A percentile compares a stretch with the other conserved stretches of the same genome.
Conservation (phyloP, 2,113 vertebrate genomes). For the Etheostoma cragini region DNA sequence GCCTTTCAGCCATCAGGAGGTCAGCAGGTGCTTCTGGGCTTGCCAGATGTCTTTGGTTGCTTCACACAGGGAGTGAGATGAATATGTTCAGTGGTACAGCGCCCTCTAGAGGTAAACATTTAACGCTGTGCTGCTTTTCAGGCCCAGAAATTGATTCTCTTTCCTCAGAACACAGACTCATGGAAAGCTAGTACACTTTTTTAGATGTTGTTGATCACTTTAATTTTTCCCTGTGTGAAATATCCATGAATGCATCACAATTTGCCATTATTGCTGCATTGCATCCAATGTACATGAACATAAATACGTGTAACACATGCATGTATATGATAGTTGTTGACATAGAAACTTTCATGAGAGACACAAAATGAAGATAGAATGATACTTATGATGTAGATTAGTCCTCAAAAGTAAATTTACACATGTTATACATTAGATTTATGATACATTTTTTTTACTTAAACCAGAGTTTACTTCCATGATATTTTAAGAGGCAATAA, state of each 20-base stretch:
- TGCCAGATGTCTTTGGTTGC: constrained; percentile 54
- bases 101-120: constrained; percentile 61
- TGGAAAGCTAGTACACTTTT: background rate
- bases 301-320: too few relatives aligned
- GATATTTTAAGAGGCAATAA: background rate
- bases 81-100: constrained; percentile 43
- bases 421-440: background rate
- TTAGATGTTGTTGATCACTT: background rate
- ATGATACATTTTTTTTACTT: background rate
- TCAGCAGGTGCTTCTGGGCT: constrained; percentile 71
- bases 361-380: background rate
- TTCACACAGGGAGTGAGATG: background rate
- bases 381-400: background rate
- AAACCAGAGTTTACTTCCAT: background rate
- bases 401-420: background rate
- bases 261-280: background rate
- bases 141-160: background rate
- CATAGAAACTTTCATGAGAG: background rate
- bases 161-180: background rate
- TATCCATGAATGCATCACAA: background rate
- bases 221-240: background rate
- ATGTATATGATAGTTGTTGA: background rate
- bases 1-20: constrained; percentile 53
- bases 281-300: background rate
- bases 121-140: background rate